Base-by-base conservation (phyloP, 2,113 vertebrate genomes). In the Myanophis thanlyinensis region DNA sequence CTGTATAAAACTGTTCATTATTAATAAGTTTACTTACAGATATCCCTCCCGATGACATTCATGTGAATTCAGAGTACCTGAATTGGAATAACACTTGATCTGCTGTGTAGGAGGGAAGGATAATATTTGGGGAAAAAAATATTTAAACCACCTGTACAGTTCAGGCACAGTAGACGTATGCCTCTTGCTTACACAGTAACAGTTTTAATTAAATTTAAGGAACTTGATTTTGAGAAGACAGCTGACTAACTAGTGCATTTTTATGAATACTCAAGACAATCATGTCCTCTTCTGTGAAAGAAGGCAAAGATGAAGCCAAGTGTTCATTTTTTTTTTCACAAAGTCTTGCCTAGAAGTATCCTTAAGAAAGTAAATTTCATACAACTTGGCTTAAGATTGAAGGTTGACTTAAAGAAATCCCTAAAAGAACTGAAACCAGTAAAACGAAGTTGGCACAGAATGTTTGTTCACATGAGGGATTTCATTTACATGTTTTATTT, bases 1-100 rank as follows among this genome's bases (percentile, higher is more conserved):
- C 46, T 54, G 90, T 93, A 95, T 93, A 95, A 95, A 95, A 88
- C n/a, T 94, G 95, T 94, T 92, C 94, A 92, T 95, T 92, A 96
- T 93, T 93, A 95, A 87, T 67, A 89, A 47, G 47, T 92, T 93
- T 88, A 94, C 90, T 94, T 96, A 95, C 85, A 94, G 91, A 95
- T 92, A 93, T 94, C 93, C 95, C 94, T 95, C 89, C 90, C 96
- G 89, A 90, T 92, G 62, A 67, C 47, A 49, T 44, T 94, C 93
- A 90, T 35, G 91, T 35, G 35, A 94, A 88, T 90, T 93, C 85
- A 94, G 93, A 95, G 92, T 87, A 85, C 93, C 40, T 93, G 44
- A n/a, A n/a, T 40, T 90, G 91, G 35, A 48, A 95, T 88, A 54
- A 93, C 84, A 90, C 20, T 15, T 51, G 54, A 93, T 92, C 56